A percentile compares a stretch with the other conserved stretches of the same genome.
phyloP scores from a whole-genome alignment of 2,888 invertebrate genomes.

The Volucella inanis region DNA sequence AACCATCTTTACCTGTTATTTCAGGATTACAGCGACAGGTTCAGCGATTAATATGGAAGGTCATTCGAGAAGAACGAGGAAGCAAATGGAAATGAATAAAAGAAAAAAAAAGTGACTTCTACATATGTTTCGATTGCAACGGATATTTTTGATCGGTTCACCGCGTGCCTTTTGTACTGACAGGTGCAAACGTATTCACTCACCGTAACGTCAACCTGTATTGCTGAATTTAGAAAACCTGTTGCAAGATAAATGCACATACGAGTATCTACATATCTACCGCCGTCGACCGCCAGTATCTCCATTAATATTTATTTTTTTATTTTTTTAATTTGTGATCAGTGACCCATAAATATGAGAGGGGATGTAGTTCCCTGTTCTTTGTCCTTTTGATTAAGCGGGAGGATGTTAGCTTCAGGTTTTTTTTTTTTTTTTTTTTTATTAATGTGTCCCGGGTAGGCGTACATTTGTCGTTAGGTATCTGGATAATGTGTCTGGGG shows the following conservation, averaged over 20 bases:
- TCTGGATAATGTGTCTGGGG: neutral
- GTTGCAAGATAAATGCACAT: constrained; percentile 43
- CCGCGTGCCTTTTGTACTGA: constrained; percentile 71
- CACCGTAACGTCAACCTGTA: constrained; percentile 70
- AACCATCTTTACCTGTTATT: constrained; percentile 18
- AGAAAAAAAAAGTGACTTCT: constrained; percentile 10
- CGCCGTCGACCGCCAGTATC: neutral
- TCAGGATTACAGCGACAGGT: constrained; percentile 46
- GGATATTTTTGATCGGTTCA: constrained; percentile 65
- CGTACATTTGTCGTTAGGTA: constrained; percentile 20
- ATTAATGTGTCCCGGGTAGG: neutral
- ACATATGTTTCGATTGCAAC: constrained; percentile 66
- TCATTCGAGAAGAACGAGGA: constrained; percentile 63
- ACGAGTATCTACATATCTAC: too few species aligned
- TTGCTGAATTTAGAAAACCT: constrained; percentile 32
- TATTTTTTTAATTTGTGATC: constrained; percentile 37
- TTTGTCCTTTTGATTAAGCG: constrained; percentile 25
- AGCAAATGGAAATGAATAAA: constrained; percentile 20
- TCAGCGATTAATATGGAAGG: constrained; percentile 45
- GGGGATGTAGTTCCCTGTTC: constrained; percentile 9
- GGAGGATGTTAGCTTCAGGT: constrained; percentile 15
- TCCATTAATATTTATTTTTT: neutral
- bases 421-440: neutral
- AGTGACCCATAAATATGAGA: constrained; percentile 55
- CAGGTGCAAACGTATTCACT: constrained; percentile 63